Evolutionary conservation across 2,888 invertebrate species (phyloP).

Genomic region (Heliothis peltigera): DNA sequence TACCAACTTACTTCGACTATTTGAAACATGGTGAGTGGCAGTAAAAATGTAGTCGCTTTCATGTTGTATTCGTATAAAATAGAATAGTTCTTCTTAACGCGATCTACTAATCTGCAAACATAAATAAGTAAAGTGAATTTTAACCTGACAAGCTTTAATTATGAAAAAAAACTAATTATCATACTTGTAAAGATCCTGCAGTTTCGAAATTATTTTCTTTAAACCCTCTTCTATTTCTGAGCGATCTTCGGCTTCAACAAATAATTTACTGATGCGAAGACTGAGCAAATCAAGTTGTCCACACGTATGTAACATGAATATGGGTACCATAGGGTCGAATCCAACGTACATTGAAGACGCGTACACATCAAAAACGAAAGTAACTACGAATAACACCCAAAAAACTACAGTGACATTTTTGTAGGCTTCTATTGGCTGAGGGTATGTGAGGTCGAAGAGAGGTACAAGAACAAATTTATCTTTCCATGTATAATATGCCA

Average conservation of each 20-base stretch:
- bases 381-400: constrained; percentile 59
- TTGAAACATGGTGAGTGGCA: constrained; percentile 78
- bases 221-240: constrained; percentile 67
- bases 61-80: constrained; percentile 77
- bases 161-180: neutral
- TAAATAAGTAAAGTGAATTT: neutral
- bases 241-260: constrained; percentile 55
- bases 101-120: constrained; percentile 70
- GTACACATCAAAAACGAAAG: constrained; percentile 67
- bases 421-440: constrained; percentile 65
- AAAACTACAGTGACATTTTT: constrained; percentile 64
- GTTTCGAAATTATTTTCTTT: constrained; percentile 70
- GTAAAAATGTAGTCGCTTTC: constrained; percentile 76
- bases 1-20: constrained; percentile 69
- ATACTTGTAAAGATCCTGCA: constrained; percentile 75
- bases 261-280: constrained; percentile 67
- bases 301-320: constrained; percentile 78
- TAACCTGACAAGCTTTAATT: too few species aligned
- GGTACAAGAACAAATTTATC: constrained; percentile 68
- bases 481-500: constrained; percentile 66
- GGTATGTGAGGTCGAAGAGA: constrained; percentile 75
- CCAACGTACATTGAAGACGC: constrained; percentile 71
- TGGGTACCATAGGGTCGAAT: constrained; percentile 81
- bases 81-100: constrained; percentile 67
- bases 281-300: constrained; percentile 78